Conservation (phyloP, 1,140 invertebrate species). For the Zophobas atratus region DNA sequence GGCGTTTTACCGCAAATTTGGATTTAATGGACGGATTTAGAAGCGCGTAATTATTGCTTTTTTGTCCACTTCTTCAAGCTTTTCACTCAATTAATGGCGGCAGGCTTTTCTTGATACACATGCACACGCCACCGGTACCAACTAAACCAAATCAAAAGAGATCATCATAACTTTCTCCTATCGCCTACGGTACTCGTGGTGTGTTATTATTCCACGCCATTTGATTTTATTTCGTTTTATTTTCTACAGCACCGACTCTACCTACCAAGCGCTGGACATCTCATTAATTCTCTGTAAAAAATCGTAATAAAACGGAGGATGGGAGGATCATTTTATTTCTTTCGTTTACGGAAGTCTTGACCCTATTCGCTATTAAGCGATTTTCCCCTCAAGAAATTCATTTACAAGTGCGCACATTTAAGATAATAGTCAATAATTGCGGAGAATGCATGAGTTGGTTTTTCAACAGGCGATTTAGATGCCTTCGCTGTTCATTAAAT, state of each 20-base stretch:
- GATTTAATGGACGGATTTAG: constrained; percentile 4
- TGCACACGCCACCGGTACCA: constrained; percentile 30
- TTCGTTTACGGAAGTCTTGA: constrained; percentile 41
- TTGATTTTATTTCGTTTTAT: constrained; percentile 46
- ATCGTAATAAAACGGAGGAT: background rate
- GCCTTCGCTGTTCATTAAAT: no score
- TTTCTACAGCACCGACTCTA: constrained; percentile 19
- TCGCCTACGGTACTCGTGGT: constrained; percentile 50
- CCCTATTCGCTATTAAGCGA: constrained; percentile 15
- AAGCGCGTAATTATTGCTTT: constrained; percentile 3
- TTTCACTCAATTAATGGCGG: constrained; percentile 16
- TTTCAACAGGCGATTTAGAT: background rate
- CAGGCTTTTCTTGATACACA: constrained; percentile 17
- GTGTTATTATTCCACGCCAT: constrained; percentile 53
- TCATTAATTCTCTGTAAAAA: constrained; percentile 48
- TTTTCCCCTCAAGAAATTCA: background rate
- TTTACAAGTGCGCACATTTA: background rate
- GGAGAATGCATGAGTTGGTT: background rate
- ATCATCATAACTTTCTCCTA: constrained; percentile 55
- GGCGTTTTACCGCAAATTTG: constrained; percentile 5
- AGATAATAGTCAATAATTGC: constrained; percentile 19
- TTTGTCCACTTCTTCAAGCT: background rate
- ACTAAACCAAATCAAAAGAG: constrained; percentile 51
- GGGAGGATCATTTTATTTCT: constrained; percentile 8
- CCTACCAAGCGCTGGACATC: constrained; percentile 35